These are phyloP conservation scores for Cisticola juncidis DNA, from an alignment of 2,113 vertebrate genomes.

Conservation along the genomic window DNA sequence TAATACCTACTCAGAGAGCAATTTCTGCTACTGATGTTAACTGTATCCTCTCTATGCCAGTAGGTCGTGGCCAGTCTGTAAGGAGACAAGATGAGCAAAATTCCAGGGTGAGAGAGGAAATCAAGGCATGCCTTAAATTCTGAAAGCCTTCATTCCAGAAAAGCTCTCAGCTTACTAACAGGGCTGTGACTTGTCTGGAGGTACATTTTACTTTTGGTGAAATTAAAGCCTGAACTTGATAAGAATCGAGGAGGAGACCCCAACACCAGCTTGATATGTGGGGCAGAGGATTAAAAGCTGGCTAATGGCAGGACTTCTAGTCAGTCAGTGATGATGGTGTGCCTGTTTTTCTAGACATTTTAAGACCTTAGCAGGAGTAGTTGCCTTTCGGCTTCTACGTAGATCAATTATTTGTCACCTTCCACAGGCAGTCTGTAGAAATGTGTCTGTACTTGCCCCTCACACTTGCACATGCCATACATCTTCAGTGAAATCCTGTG, in stretches of 20 bases:
- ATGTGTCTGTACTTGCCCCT: background rate
- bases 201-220: background rate
- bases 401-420: background rate
- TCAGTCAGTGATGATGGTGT: background rate
- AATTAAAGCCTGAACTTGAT: background rate
- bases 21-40: background rate
- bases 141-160: background rate
- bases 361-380: background rate
- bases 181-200: background rate
- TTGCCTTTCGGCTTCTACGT: fast-evolving
- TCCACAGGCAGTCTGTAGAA: background rate
- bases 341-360: background rate
- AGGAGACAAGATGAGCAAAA: background rate
- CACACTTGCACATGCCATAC: fast-evolving
- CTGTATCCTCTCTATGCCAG: fast-evolving
- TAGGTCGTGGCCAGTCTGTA: background rate
- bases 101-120: background rate
- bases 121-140: background rate
- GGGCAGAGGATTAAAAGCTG: background rate
- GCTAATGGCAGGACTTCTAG: background rate
- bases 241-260: background rate
- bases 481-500: background rate
- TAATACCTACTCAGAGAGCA: background rate
- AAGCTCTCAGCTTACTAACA: background rate
- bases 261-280: background rate